A percentile compares a stretch with the other conserved stretches of the same genome.
These are phyloP conservation scores for Sesia apiformis DNA, from an alignment of 2,888 invertebrate species.

Conservation along the genomic window DNA sequence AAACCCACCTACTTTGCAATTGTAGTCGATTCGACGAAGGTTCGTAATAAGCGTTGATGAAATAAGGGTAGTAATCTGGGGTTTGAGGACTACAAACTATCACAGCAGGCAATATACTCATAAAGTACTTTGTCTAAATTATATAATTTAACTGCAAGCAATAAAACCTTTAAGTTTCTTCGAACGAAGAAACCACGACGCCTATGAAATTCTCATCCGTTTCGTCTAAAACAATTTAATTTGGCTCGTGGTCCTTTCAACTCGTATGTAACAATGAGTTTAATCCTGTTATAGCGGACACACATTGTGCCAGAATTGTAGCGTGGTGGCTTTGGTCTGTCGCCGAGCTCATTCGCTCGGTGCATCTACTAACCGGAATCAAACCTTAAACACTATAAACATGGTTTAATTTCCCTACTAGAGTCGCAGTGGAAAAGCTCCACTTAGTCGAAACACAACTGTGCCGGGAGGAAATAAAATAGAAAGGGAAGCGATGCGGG, in stretches of 20 bases:
- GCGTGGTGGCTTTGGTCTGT: slow-evolving; percentile 67
- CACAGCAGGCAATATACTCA: not conserved
- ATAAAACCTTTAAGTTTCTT: too few relatives aligned
- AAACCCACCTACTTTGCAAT: not conserved
- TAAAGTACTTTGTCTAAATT: not conserved
- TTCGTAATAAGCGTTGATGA: not conserved
- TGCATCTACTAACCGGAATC: slow-evolving; percentile 59
- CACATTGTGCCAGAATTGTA: slow-evolving; percentile 68
- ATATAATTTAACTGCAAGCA: too few relatives aligned
- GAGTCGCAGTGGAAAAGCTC: slow-evolving; percentile 52
- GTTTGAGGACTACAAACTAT: not conserved
- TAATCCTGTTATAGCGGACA: slow-evolving; percentile 71
- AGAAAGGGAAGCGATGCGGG: slow-evolving; percentile 72
- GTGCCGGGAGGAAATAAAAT: slow-evolving; percentile 71
- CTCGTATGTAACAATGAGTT: slow-evolving; percentile 67
- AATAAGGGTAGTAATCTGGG: not conserved
- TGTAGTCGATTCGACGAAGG: too few relatives aligned
- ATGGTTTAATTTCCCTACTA: slow-evolving; percentile 68
- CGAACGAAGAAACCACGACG: too few relatives aligned
- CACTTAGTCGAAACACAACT: slow-evolving; percentile 66
- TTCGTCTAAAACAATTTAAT: slow-evolving; percentile 54
- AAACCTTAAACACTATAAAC: slow-evolving; percentile 70
- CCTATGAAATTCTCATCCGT: slow-evolving; percentile 24
- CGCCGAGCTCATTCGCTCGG: slow-evolving; percentile 56
- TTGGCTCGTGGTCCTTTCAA: slow-evolving; percentile 52